phyloP scores from a whole-genome alignment of 37 sponge, comb jelly and placozoan species.

The Ephydatia muelleri region DNA sequence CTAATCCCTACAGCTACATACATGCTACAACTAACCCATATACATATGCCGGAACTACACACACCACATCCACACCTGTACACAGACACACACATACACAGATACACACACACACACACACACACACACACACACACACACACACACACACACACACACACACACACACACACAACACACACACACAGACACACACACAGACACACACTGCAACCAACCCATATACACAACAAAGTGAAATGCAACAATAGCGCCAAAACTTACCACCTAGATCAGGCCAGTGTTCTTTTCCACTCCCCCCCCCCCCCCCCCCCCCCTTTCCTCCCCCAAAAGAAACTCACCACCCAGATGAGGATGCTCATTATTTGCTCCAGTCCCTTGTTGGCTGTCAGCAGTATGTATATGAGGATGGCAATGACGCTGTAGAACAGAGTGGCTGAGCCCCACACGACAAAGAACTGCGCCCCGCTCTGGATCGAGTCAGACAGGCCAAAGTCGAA shows the following conservation, averaged over 20 bases:
- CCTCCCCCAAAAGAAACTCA: constrained; percentile 16
- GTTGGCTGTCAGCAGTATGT: constrained; percentile 72
- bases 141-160: background rate
- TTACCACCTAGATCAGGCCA: no score
- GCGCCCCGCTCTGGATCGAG: background rate
- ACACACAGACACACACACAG: background rate
- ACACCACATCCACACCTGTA: background rate
- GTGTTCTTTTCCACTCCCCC: no score
- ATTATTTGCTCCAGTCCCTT: constrained; percentile 23
- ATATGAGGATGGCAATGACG: constrained; percentile 68
- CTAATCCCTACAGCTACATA: no score
- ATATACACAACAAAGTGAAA: no score
- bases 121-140: background rate
- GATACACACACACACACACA: background rate
- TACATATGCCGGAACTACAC: background rate
- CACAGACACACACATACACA: no score
- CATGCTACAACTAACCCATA: background rate
- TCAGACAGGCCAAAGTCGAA: background rate
- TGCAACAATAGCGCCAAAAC: no score
- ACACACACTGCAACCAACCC: no score
- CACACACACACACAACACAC: background rate
- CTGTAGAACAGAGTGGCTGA: constrained; percentile 74
- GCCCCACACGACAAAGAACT: constrained; percentile 80
- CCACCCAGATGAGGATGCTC: constrained; percentile 34
- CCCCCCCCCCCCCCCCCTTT: no score